phyloP scores from a whole-genome alignment of 2,113 vertebrate genomes.

The Eidolon helvum region DNA sequence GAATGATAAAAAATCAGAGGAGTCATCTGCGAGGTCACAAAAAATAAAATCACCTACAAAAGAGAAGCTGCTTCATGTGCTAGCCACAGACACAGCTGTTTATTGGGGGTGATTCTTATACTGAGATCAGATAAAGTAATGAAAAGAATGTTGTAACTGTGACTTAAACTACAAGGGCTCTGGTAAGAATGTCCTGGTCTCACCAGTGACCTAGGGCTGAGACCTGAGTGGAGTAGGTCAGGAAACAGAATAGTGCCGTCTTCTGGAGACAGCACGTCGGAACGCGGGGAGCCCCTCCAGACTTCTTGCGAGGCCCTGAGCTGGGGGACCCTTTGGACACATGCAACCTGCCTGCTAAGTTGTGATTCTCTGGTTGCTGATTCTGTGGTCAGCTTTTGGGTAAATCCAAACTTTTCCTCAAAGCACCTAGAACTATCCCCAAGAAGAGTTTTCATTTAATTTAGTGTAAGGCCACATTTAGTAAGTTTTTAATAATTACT shows the following conservation, averaged over 20 bases:
- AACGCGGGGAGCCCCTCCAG: neutral
- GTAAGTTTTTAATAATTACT: neutral
- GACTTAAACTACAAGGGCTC: neutral
- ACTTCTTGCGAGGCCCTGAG: neutral
- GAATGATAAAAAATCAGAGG: neutral
- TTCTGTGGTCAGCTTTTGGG: neutral
- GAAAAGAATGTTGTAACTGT: neutral
- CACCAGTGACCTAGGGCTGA: neutral
- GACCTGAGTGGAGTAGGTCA: neutral
- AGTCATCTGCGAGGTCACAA: neutral
- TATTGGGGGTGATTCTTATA: neutral
- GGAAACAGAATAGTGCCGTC: neutral
- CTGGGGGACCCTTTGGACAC: neutral
- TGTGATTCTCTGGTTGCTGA: neutral
- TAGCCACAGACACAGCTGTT: neutral
- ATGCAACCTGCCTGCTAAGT: neutral
- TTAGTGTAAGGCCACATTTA: neutral
- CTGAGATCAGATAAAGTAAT: neutral
- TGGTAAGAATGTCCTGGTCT: neutral
- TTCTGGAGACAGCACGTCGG: neutral
- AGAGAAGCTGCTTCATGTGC: neutral
- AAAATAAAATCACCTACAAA: neutral
- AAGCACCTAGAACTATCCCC: neutral
- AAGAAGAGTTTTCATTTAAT: conserved; percentile 13
- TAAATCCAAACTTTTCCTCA: neutral